Conservation (phyloP, 2,797 vertebrate species). For the Leuciscus waleckii region DNA sequence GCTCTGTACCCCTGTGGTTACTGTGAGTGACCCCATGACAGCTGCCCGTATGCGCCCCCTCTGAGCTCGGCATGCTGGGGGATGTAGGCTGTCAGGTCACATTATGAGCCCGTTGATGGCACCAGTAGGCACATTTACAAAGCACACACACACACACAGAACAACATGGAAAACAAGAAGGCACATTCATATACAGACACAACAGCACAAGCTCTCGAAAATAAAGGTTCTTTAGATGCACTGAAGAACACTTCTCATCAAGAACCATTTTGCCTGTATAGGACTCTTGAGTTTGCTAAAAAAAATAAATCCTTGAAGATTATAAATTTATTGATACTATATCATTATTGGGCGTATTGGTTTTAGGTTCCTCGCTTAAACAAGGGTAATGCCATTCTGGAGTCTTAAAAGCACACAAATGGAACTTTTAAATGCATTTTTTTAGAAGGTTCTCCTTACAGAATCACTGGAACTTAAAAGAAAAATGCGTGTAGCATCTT, state of each 20-base stretch:
- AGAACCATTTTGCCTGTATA: neutral
- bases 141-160: conserved; percentile 29
- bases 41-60: conserved; percentile 51
- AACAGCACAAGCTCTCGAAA: neutral
- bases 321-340: neutral
- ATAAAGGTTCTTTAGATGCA: neutral
- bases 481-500: neutral
- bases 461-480: too few relatives aligned
- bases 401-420: neutral
- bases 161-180: conserved; percentile 23
- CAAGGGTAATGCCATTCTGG: neutral
- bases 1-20: conserved; percentile 42
- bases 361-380: neutral
- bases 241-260: neutral
- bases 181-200: conserved; percentile 25
- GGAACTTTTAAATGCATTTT: neutral
- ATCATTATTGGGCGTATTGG: neutral
- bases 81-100: conserved; percentile 65
- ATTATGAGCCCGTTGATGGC: conserved; percentile 53
- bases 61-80: conserved; percentile 61
- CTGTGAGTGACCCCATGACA: conserved; percentile 57
- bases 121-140: conserved; percentile 50
- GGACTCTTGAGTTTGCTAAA: neutral
- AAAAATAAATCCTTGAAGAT: neutral
- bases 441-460: too few relatives aligned